These are phyloP conservation scores for Schizothorax lantsangensis DNA, from an alignment of 2,797 vertebrate species.

Conservation along the genomic window DNA sequence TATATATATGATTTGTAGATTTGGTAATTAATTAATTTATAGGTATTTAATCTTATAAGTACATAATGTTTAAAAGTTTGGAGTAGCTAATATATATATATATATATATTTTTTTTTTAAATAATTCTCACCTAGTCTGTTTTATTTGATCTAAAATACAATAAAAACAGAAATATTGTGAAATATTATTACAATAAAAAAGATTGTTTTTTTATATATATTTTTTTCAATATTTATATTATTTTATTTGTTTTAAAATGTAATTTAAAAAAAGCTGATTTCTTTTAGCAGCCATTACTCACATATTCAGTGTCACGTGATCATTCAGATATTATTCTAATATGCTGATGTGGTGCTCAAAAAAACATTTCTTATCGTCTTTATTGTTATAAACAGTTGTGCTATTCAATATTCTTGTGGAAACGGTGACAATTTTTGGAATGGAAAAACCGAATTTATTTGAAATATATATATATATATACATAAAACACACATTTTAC, in stretches of 20 bases:
- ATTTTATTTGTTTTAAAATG: not conserved
- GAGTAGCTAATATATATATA: not conserved
- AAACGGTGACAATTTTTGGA: not conserved
- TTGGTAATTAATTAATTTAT: too few relatives aligned
- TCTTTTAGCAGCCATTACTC: not conserved
- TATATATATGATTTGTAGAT: too few relatives aligned
- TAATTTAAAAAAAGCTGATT: not conserved
- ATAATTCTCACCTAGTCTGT: not conserved
- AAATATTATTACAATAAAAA: not conserved
- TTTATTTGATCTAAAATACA: not conserved
- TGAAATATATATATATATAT: not conserved
- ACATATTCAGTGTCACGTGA: not conserved
- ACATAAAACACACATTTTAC: too few relatives aligned
- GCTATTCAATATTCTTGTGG: not conserved
- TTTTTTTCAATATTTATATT: too few relatives aligned
- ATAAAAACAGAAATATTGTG: not conserved
- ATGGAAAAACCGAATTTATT: not conserved
- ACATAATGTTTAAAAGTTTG: not conserved
- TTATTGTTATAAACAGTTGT: not conserved
- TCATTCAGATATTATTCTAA: not conserved
- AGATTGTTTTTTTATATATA: too few relatives aligned
- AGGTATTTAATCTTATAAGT: not conserved
- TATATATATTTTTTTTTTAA: not conserved
- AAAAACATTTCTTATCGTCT: not conserved
- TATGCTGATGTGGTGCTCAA: not conserved